Percentiles rank a stretch among this genome's conserved stretches.
Conservation (phyloP, 1,140 invertebrate species). For the Drosophila pseudoobscura region DNA sequence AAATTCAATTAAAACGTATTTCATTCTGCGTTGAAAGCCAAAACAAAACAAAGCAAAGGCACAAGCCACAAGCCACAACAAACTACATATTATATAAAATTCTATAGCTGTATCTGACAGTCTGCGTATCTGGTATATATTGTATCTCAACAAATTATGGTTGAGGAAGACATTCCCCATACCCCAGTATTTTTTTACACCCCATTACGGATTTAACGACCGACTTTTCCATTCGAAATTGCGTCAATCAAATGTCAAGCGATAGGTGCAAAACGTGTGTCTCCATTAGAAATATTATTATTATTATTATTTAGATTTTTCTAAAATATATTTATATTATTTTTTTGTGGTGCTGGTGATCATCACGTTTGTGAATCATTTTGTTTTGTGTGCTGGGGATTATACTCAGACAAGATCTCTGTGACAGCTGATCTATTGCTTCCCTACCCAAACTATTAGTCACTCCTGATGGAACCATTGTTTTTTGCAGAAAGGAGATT, state of each 20-base stretch:
- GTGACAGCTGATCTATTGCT: constrained; percentile 34
- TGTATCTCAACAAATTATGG: constrained; percentile 56
- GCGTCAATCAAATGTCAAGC: constrained; percentile 52
- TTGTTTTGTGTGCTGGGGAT: constrained; percentile 56
- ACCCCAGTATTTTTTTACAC: constrained; percentile 49
- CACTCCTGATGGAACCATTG: constrained; percentile 12
- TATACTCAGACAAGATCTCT: constrained; percentile 51
- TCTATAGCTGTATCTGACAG: constrained; percentile 28
- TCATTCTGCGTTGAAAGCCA: constrained; percentile 65
- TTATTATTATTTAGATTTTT: constrained; percentile 21
- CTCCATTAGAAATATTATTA: constrained; percentile 9
- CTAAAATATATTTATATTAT: constrained; percentile 26
- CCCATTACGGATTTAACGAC: constrained; percentile 61
- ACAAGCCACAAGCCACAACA: constrained; percentile 13
- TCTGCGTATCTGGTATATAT: constrained; percentile 1
- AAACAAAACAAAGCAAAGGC: constrained; percentile 48
- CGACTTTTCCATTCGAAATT: constrained; percentile 55
- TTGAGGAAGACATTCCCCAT: constrained; percentile 45
- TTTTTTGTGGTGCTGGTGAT: constrained; percentile 18
- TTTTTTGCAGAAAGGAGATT: constrained; percentile 84
- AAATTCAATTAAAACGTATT: constrained; percentile 79
- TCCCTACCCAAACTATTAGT: constrained; percentile 14
- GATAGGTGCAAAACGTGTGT: constrained; percentile 32
- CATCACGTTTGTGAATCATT: constrained; percentile 64
- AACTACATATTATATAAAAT: constrained; percentile 66